Conservation (phyloP, 2,888 invertebrate genomes). For the Digitonthophagus gazella region DNA sequence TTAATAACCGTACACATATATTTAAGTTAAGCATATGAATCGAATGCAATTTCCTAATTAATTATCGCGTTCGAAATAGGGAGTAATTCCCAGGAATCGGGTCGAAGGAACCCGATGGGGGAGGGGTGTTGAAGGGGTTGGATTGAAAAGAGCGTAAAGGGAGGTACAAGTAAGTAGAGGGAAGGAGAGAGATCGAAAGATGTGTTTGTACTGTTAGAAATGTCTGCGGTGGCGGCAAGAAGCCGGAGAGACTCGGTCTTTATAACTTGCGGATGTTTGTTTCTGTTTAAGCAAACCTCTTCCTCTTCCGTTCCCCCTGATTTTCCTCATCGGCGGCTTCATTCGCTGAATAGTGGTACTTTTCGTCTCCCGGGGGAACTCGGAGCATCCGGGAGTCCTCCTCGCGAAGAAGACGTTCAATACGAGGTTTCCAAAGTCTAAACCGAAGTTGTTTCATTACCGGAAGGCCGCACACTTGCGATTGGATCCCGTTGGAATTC, state of each 20-base stretch:
- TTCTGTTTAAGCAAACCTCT: constrained; percentile 51
- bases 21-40: constrained; percentile 33
- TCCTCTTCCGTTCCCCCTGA: constrained; percentile 49
- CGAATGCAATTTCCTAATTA: constrained; percentile 48
- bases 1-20: background rate
- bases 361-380: constrained; percentile 7
- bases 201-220: constrained; percentile 38
- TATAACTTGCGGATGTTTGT: constrained; percentile 49
- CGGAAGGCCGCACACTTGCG: constrained; percentile 43
- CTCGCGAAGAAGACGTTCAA: constrained; percentile 26
- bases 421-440: constrained; percentile 38
- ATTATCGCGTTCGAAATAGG: constrained; percentile 45
- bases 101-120: background rate
- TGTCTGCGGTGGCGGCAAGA: constrained; percentile 43
- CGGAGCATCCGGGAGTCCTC: constrained; percentile 32
- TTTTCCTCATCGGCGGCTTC: constrained; percentile 49
- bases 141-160: too few relatives aligned
- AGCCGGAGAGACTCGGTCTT: constrained; percentile 41
- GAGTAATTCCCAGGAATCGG: background rate
- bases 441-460: constrained; percentile 47
- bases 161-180: background rate
- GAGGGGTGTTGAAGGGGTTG: too few relatives aligned
- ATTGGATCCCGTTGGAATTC: constrained; percentile 46
- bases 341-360: constrained; percentile 47
- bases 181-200: background rate